Conservation (phyloP, 2,113 vertebrate species). For the Alaudala cheleensis region DNA sequence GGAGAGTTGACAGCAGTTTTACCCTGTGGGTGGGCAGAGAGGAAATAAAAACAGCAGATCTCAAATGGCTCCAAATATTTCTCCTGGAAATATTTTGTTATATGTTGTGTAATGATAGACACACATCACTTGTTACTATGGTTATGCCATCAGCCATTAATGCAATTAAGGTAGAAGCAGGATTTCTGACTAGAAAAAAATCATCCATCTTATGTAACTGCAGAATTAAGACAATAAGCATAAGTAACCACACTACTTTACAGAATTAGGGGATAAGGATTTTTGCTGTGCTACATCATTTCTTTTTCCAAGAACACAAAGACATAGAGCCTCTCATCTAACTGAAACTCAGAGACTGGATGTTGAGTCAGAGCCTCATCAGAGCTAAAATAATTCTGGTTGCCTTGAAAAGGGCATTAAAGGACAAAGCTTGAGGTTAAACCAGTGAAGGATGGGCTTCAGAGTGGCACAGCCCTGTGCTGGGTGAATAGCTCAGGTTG, state of each 20-base stretch:
- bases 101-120: constrained; percentile 8
- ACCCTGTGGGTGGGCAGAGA: constrained; percentile 72
- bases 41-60: neutral
- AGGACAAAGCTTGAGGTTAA: neutral
- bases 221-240: constrained; percentile 5
- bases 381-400: neutral
- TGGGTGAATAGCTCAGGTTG: neutral
- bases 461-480: neutral
- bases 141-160: constrained; percentile 50
- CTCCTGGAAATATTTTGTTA: constrained; percentile 9
- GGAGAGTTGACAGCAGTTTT: constrained; percentile 80
- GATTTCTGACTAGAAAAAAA: constrained; percentile 39
- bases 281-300: neutral
- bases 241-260: constrained; percentile 1
- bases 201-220: constrained; percentile 39
- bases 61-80: neutral
- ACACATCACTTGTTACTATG: constrained; percentile 32
- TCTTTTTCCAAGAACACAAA: constrained; percentile 21
- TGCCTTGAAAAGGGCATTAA: neutral
- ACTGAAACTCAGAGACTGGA: neutral
- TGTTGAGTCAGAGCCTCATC: neutral
- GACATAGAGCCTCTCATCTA: neutral
- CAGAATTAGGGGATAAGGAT: neutral
- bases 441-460: neutral
- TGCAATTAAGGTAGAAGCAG: constrained; percentile 30